phyloP scores from a whole-genome alignment of 2,797 vertebrate genomes.

The Sebastes nivosus region DNA sequence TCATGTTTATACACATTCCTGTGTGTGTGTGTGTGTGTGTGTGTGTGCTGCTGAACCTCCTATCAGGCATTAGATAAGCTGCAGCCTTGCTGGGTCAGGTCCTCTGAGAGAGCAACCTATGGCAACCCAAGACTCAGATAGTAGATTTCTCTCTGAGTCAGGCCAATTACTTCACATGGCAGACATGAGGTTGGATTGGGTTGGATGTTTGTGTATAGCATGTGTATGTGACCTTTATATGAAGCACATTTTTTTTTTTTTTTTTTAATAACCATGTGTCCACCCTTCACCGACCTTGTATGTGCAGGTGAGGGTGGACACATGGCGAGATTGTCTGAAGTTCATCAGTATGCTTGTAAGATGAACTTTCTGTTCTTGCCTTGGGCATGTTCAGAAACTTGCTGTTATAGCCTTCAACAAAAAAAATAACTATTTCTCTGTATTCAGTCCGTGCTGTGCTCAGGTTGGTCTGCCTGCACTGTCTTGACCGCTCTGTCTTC shows the following conservation, averaged over 20 bases:
- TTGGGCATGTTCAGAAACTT: conserved; percentile 36
- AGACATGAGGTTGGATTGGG: not conserved
- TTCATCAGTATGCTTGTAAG: conserved; percentile 19
- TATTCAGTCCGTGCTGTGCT: conserved; percentile 21
- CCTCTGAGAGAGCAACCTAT: conserved; percentile 39
- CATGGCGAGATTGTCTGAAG: not conserved
- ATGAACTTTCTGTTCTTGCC: conserved; percentile 35
- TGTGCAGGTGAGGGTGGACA: not conserved
- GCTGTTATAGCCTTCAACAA: conserved; percentile 1
- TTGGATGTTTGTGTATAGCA: not conserved
- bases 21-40: not conserved
- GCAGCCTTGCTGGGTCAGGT: conserved; percentile 43
- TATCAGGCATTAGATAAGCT: conserved; percentile 43
- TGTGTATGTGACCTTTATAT: not conserved
- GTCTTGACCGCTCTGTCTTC: conserved; percentile 16
- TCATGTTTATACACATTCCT: not conserved
- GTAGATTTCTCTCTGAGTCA: conserved; percentile 29
- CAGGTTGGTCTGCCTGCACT: conserved; percentile 1
- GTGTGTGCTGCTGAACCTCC: conserved; percentile 22
- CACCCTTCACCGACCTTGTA: not conserved
- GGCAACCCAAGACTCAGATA: conserved; percentile 39
- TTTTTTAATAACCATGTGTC: not conserved
- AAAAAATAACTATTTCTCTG: not conserved
- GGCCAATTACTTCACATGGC: conserved; percentile 35
- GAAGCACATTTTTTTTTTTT: not conserved